A percentile compares a stretch with the other conserved stretches of the same genome.
Conservation (phyloP, 1,140 invertebrate genomes). For the Drosophila kikkawai region DNA sequence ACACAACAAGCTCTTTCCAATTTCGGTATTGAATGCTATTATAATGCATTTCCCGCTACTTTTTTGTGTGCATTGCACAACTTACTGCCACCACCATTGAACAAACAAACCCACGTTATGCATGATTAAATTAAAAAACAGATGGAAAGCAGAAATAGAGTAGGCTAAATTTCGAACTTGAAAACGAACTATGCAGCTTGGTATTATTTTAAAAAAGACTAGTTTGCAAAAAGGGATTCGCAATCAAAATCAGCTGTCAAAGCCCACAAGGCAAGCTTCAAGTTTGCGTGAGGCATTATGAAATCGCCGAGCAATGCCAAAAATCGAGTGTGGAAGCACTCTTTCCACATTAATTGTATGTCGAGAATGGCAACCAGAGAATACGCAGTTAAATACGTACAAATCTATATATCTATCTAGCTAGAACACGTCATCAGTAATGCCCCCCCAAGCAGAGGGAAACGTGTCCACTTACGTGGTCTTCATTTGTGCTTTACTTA, state of each 20-base stretch:
- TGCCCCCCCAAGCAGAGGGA: neutral
- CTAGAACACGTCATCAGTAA: constrained; percentile 29
- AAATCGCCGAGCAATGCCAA: constrained; percentile 37
- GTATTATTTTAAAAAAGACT: neutral
- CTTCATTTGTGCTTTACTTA: constrained; percentile 15
- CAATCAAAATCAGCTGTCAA: constrained; percentile 10
- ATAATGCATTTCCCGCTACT: constrained; percentile 21
- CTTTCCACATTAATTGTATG: constrained; percentile 25
- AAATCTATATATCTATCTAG: neutral
- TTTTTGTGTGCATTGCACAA: constrained; percentile 52
- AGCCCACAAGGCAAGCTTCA: constrained; percentile 28
- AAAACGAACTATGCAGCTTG: constrained; percentile 17
- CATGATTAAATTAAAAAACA: constrained; percentile 49
- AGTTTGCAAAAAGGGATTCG: constrained; percentile 3
- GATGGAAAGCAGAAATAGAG: neutral
- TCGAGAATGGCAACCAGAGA: constrained; percentile 17
- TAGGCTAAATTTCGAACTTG: constrained; percentile 56
- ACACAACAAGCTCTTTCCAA: constrained; percentile 20
- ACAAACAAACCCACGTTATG: constrained; percentile 43
- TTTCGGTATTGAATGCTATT: constrained; percentile 27
- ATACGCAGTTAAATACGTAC: neutral
- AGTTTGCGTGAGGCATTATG: constrained; percentile 26
- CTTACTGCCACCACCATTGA: constrained; percentile 42
- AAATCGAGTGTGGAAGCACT: constrained; percentile 15
- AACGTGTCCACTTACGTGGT: constrained; percentile 37